These are phyloP conservation scores for Bergia sp. DNA, from an alignment of 92 coral and sea anemone species.

Conservation along the genomic window DNA sequence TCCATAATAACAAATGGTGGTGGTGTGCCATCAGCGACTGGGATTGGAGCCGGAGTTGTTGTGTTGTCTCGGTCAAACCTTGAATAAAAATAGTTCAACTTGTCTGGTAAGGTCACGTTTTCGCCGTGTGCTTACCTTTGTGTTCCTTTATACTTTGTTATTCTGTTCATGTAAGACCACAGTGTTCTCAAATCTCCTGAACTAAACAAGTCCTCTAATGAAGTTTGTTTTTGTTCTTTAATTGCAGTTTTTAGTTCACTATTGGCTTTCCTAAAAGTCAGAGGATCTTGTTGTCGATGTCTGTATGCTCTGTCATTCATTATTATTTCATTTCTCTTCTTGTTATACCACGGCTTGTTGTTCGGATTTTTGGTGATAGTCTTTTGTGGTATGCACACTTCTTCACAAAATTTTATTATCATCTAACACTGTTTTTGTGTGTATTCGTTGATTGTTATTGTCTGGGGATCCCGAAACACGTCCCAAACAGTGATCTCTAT, in stretches of 20 bases:
- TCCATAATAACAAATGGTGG: not conserved
- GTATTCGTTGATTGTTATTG: too few relatives aligned
- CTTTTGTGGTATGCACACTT: not conserved
- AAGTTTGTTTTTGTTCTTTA: not conserved
- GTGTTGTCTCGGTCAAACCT: not conserved
- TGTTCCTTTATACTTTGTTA: not conserved
- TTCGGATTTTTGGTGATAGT: not conserved
- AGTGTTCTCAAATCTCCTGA: not conserved
- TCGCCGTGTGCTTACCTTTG: not conserved
- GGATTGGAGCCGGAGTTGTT: not conserved
- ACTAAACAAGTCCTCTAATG: not conserved
- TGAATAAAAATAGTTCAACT: not conserved
- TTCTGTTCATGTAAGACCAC: not conserved
- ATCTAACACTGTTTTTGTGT: too few relatives aligned
- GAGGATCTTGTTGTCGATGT: not conserved
- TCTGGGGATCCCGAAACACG: too few relatives aligned
- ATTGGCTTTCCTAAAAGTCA: not conserved
- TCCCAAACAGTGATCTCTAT: too few relatives aligned
- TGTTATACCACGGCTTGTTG: not conserved
- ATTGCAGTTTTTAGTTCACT: not conserved
- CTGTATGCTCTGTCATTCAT: not conserved
- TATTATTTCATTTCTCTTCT: too few relatives aligned
- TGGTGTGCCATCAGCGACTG: not conserved
- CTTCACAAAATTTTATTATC: too few relatives aligned
- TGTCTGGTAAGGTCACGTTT: not conserved